Conservation (phyloP, 2,113 vertebrate genomes). For the Arizona elegans region DNA sequence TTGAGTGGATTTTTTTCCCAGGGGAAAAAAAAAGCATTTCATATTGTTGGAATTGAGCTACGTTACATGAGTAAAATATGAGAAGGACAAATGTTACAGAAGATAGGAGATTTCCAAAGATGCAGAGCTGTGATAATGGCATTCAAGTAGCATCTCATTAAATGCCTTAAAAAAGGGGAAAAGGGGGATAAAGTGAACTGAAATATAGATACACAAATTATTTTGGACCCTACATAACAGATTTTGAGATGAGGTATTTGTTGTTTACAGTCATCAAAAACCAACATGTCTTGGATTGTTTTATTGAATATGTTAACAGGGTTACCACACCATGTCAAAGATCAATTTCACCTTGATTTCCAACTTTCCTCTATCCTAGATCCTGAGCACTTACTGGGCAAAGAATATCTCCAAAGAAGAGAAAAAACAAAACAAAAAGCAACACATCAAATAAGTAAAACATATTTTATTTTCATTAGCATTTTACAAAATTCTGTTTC, state of each 20-base stretch:
- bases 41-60: constrained; percentile 28
- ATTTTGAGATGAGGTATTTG: neutral
- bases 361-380: neutral
- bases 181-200: neutral
- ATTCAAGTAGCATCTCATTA: neutral
- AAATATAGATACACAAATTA: neutral
- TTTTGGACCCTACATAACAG: neutral
- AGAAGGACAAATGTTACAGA: neutral
- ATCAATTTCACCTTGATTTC: neutral
- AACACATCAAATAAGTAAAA: neutral
- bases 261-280: neutral
- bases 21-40: constrained; percentile 11
- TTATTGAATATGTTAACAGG: neutral
- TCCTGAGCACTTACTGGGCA: neutral
- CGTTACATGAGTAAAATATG: neutral
- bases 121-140: neutral
- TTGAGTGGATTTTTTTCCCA: constrained; percentile 38
- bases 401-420: neutral
- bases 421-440: neutral
- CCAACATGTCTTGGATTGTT: neutral
- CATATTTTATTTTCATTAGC: constrained; percentile 22
- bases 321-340: neutral
- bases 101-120: neutral
- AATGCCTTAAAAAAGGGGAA: neutral
- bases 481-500: constrained; percentile 25